Evolutionary conservation across 1,140 invertebrate species (phyloP).

Genomic region (Mizuhopecten yessoensis): DNA sequence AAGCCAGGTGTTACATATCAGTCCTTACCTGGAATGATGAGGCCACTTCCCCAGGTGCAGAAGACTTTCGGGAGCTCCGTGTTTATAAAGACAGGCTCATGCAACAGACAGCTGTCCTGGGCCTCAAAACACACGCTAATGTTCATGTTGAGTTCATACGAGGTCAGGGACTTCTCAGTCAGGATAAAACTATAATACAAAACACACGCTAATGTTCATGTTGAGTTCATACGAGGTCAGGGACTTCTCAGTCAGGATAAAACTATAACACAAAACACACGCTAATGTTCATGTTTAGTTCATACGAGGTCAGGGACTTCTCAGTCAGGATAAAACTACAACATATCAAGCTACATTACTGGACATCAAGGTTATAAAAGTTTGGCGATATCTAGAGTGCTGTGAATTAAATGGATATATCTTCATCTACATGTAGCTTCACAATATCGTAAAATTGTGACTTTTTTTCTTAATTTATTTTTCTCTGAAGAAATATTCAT

Average conservation of each 20-base stretch:
- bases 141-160: conserved; percentile 54
- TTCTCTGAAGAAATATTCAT: no score
- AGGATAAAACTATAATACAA: conserved; percentile 20
- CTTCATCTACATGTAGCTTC: no score
- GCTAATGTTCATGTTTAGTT: neutral
- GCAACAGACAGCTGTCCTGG: neutral
- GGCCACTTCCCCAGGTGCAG: conserved; percentile 55
- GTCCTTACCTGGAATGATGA: conserved; percentile 54
- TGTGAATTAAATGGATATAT: no score
- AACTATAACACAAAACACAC: neutral
- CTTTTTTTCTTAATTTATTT: no score
- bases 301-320: no score
- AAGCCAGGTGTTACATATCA: no score
- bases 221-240: neutral
- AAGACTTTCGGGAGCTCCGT: conserved; percentile 54
- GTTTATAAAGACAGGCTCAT: conserved; percentile 49
- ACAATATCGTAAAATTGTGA: no score
- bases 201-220: conserved; percentile 55
- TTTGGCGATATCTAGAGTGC: no score
- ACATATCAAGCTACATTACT: no score
- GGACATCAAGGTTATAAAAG: no score
- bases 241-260: neutral
- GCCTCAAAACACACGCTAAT: conserved; percentile 56
- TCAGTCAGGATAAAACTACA: no score
- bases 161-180: neutral